phyloP scores from a whole-genome alignment of 2,888 invertebrate species.

The Empis stercorea region DNA sequence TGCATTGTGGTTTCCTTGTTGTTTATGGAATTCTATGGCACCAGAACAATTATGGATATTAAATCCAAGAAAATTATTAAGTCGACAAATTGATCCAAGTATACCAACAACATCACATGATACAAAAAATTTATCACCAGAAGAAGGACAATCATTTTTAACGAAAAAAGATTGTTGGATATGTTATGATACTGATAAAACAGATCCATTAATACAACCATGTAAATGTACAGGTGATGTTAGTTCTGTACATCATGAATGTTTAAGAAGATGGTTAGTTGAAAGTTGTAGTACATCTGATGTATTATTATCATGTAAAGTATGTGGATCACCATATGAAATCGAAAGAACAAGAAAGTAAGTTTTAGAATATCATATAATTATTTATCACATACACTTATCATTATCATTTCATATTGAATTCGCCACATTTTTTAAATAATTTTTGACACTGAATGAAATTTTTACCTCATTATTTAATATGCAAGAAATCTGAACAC shows the following conservation, averaged over 20 bases:
- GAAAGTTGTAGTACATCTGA: constrained; percentile 66
- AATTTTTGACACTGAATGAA: no score
- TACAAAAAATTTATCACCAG: constrained; percentile 31
- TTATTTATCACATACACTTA: no score
- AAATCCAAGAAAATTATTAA: constrained; percentile 77
- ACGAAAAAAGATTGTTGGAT: constrained; percentile 78
- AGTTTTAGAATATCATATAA: constrained; percentile 13
- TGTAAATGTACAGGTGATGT: constrained; percentile 87
- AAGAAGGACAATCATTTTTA: constrained; percentile 43
- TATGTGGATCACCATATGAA: constrained; percentile 72
- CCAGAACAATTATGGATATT: constrained; percentile 88
- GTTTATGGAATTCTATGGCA: constrained; percentile 90
- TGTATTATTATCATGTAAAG: constrained; percentile 64
- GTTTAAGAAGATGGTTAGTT: constrained; percentile 77
- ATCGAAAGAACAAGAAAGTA: constrained; percentile 60
- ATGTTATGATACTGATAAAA: constrained; percentile 72
- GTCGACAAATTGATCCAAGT: constrained; percentile 46
- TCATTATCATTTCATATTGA: no score
- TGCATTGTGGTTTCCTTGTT: constrained; percentile 90
- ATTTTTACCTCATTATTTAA: no score
- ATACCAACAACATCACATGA: constrained; percentile 36
- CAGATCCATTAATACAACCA: constrained; percentile 75
- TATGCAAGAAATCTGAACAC: no score
- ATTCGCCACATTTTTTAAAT: no score
- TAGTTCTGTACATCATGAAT: constrained; percentile 85